Conservation (phyloP, 1,140 invertebrate genomes). For the Trachymyrmex cornetzi region DNA sequence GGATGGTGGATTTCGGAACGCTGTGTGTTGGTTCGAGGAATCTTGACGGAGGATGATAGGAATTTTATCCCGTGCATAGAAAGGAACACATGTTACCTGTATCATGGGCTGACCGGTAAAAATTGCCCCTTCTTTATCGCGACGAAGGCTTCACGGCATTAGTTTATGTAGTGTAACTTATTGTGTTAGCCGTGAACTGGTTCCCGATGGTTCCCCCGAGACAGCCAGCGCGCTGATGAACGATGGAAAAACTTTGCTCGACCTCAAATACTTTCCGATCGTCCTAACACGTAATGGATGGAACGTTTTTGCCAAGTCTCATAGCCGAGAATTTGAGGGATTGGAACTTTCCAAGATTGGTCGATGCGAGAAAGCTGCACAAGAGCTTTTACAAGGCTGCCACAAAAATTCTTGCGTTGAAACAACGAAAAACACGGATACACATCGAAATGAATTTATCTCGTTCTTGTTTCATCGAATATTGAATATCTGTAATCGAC, state of each 20-base stretch:
- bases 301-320: slow-evolving; percentile 56
- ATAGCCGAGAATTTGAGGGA: neutral
- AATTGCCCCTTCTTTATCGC: slow-evolving; percentile 12
- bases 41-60: slow-evolving; percentile 6
- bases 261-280: slow-evolving; percentile 74
- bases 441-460: neutral
- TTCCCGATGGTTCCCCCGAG: slow-evolving; percentile 34
- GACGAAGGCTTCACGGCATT: neutral
- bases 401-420: neutral
- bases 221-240: slow-evolving; percentile 64
- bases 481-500: neutral
- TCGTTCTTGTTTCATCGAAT: neutral
- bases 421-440: neutral
- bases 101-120: slow-evolving; percentile 17
- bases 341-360: slow-evolving; percentile 50
- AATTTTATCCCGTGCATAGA: slow-evolving; percentile 23
- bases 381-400: neutral
- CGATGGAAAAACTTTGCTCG: slow-evolving; percentile 70
- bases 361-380: slow-evolving; percentile 7
- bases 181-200: slow-evolving; percentile 19
- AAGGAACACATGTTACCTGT: neutral
- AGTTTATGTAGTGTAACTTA: slow-evolving; percentile 53
- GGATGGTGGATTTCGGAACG: neutral
- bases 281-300: slow-evolving; percentile 51
- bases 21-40: slow-evolving; percentile 3